Conservation (phyloP, 1,140 invertebrate species). For the Trissolcus basalis region DNA sequence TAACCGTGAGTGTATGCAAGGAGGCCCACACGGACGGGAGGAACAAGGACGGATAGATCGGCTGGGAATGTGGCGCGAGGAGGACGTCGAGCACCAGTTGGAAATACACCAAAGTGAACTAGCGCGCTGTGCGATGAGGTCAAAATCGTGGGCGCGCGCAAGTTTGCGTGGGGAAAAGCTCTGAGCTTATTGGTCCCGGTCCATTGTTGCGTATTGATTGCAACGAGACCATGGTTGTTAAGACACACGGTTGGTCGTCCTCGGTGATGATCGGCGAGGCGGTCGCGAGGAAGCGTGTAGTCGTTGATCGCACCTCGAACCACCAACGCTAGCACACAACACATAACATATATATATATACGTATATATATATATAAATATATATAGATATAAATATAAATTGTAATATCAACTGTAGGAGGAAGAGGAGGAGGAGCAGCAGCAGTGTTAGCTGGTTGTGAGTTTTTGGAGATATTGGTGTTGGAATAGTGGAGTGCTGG, state of each 20-base stretch:
- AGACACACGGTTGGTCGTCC: conserved; percentile 68
- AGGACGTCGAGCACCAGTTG: conserved; percentile 23
- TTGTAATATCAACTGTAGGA: conserved; percentile 9
- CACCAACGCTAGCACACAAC: conserved; percentile 23
- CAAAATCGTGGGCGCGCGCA: conserved; percentile 67
- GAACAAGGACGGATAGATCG: too few species aligned
- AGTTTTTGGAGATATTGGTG: conserved; percentile 3
- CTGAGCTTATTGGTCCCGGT: conserved; percentile 75
- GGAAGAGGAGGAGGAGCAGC: too few species aligned
- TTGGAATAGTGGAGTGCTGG: conserved; percentile 9
- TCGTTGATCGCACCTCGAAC: conserved; percentile 43
- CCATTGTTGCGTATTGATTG: conserved; percentile 77
- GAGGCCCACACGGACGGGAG: conserved; percentile 18
- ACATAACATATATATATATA: conserved; percentile 21
- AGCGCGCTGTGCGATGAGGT: conserved; percentile 53
- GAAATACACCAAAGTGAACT: conserved; percentile 53
- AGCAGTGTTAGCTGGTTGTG: too few species aligned
- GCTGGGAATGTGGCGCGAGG: conserved; percentile 60
- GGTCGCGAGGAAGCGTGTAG: conserved; percentile 60
- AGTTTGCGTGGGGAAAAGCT: conserved; percentile 72
- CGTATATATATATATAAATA: conserved; percentile 21
- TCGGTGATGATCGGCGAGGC: conserved; percentile 61
- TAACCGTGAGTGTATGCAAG: conserved; percentile 30
- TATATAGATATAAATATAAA: conserved; percentile 26
- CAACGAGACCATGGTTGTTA: conserved; percentile 68